Evolutionary conservation across 1,140 invertebrate genomes (phyloP), one percentile per base, ranked within the genome.

Genomic region (Apocrypta bakeri): DNA sequence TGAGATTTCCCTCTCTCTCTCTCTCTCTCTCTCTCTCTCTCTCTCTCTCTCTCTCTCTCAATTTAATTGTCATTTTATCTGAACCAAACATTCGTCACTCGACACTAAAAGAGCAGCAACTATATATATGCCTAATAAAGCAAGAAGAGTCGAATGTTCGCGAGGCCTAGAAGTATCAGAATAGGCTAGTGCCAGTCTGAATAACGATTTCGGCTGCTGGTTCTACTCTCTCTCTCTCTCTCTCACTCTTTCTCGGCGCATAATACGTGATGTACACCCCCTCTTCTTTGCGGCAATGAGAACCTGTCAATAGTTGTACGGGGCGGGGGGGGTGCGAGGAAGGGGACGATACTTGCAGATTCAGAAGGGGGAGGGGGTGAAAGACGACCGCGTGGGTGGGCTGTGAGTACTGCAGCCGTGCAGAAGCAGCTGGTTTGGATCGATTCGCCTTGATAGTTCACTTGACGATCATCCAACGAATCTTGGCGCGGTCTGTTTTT

Each of bases 401-500:
- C n/a, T 14, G 25, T 14, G 24, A 25, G 40, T 17, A 33, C 29
- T 37, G 37, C 27, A 73, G 25, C 25, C 48, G 31, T 17, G 56
- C 29, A 21, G 56, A 21, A 24, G 12, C 37, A 64, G 71, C 69
- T 81, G 72, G 25, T 81, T 33, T 40, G 42, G 61, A 82, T 82
- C 81, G 73, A 82, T 82, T 82, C 42, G 61, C 80, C 80, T 82
- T 82, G 81, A 82, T 74, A 63, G 79, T 81, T 85, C 90, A 89
- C 75, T 9, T 27, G 29, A 73, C 33, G 29, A 27, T n/a, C 33
- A 33, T 37, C 72, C 56, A 73, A 63, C 69, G 66, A 31, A 25
- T 73, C 56, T 63, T 37, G 31, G 14, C 48, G 48, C 42, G 42
- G 48, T n/a, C n/a, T n/a, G n/a, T 56, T 56, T 56, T 56, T 56